Base-by-base conservation (phyloP, 92 coral and sea anemone genomes). In the Actinostola sp. region DNA sequence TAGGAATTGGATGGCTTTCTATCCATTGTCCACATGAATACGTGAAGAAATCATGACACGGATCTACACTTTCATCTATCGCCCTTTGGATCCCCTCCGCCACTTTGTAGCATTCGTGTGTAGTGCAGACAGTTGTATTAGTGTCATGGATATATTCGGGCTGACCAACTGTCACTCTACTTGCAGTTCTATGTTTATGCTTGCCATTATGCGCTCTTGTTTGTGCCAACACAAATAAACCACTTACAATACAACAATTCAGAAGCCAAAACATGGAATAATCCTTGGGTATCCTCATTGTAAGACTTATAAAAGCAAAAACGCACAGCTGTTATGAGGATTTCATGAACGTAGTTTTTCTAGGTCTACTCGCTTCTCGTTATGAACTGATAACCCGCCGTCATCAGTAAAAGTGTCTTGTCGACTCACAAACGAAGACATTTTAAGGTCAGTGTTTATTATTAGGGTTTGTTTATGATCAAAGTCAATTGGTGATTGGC, bases 21-120 rank as follows among this genome's bases (percentile, higher is more conserved):
- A 88, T 84, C 98, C 98, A 94, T 35, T 87, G 84, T 10, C 96
- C 98, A 57, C 98, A 94, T 8, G 90, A 86, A 61, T 88, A 94
- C 16, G 74, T 71, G 58, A 81, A 94, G 60, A 94, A 94, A 55
- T 94, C 98, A 21, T 88, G 83, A 50, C 98, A 94, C 0, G 98
- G 97, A 26, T 88, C 53, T 21, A 79, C 91, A 6, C 78, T 73
- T 14, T 74, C 48, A 63, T 94, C 89, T 25, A 94, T 81, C 7
- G 97, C 70, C 20, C 52, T 69, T 42, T 73, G 78, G 35, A 94
- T 88, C 27, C 80, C 62, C 16, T 59, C 54, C 28, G 98, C 95
- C 17, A 94, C 97, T 46, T 72, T 50, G 48, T 51, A n/a, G 48
- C 98, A 94, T 75, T 91, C 95, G 8, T 71, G 63, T 23, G 93